Conservation (phyloP, 2,797 vertebrate genomes). For the Danio aesculapii region DNA sequence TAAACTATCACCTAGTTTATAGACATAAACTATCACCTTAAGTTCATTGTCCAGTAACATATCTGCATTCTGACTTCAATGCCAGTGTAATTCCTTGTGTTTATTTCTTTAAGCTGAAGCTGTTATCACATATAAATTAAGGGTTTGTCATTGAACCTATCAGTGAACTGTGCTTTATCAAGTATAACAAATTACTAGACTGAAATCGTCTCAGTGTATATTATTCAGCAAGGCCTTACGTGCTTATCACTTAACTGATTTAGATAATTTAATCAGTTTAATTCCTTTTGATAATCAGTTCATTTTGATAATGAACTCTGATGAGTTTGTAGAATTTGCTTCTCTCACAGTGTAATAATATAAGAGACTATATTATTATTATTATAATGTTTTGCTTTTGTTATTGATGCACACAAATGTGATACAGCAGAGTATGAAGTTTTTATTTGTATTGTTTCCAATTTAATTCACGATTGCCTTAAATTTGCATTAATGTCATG, state of each 20-base stretch:
- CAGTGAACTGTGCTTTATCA: neutral
- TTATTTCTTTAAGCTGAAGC: neutral
- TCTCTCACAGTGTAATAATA: neutral
- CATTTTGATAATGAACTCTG: neutral
- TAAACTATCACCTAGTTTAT: too few relatives aligned
- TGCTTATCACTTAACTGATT: neutral
- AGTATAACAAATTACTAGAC: neutral
- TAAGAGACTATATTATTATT: neutral
- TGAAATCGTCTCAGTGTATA: neutral
- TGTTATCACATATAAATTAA: neutral
- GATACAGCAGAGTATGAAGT: neutral
- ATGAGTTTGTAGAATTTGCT: neutral
- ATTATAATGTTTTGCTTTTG: neutral
- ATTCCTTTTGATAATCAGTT: neutral
- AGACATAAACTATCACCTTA: too few relatives aligned
- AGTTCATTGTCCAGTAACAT: neutral
- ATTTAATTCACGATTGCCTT: neutral
- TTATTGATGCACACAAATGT: neutral
- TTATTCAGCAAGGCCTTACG: neutral
- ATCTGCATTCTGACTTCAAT: neutral
- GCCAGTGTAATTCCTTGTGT: slow-evolving; percentile 2
- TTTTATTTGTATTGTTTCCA: neutral
- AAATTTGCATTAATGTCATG: neutral
- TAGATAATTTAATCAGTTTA: neutral
- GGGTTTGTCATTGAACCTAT: neutral